phyloP scores from a whole-genome alignment of 35 echinoderm and acorn worm species.

The Stichopus chloronotus region DNA sequence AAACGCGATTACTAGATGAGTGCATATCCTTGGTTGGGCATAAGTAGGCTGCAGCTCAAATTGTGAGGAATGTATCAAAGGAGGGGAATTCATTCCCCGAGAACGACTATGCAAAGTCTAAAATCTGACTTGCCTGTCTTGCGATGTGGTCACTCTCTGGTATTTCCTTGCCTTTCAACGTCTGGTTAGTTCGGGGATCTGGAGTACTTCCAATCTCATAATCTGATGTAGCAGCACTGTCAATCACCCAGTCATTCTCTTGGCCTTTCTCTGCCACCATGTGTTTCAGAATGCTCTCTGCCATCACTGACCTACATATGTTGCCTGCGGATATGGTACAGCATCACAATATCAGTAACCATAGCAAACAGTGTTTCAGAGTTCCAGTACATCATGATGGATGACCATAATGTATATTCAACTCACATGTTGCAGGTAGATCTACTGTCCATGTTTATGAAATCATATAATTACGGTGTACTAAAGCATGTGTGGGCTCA shows the following conservation, averaged over 20 bases:
- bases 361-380: not conserved
- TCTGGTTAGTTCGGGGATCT: slow-evolving; percentile 66
- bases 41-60: too few relatives aligned
- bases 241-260: slow-evolving; percentile 60
- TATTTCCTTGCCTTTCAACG: slow-evolving; percentile 44
- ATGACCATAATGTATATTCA: too few relatives aligned
- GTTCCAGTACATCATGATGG: not conserved
- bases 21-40: too few relatives aligned
- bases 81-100: too few relatives aligned
- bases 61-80: too few relatives aligned
- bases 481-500: too few relatives aligned
- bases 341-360: not conserved
- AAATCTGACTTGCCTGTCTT: slow-evolving; percentile 49
- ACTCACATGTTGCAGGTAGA: too few relatives aligned
- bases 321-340: slow-evolving; percentile 48
- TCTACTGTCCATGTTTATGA: too few relatives aligned
- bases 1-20: too few relatives aligned
- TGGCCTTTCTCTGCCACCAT: slow-evolving; percentile 63
- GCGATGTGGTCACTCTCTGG: slow-evolving; percentile 49
- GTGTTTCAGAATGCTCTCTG: slow-evolving; percentile 70
- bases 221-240: slow-evolving; percentile 84
- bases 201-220: slow-evolving; percentile 87
- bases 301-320: slow-evolving; percentile 86
- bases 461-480: too few relatives aligned
- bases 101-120: too few relatives aligned